Evolutionary conservation across 2,797 vertebrate species (phyloP), one percentile per base, ranked within the genome.

Genomic region (Vireo griseus): DNA sequence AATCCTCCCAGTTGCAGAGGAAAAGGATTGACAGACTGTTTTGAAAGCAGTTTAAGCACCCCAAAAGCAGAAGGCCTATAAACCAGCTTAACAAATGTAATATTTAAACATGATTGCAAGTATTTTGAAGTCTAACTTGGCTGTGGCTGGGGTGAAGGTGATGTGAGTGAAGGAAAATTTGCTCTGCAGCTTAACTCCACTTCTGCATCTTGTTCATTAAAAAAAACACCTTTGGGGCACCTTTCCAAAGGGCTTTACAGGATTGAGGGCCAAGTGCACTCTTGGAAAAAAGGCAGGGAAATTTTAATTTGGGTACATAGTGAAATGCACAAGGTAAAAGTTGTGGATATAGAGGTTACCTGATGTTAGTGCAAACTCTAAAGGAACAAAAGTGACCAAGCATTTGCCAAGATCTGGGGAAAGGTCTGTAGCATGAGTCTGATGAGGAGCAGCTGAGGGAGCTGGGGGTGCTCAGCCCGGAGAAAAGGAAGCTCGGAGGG

Each of bases 81-180:
- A 89, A 93, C 54, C 59, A 78, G 72, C 93, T 83, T 75, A 90
- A 81, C 35, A 63, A 79, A 63, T 47, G 66, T 21, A 72, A 76
- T 87, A 82, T 85, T 92, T 82, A 73, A 95, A 89, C 21, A 82
- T 62, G 55, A 69, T 26, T 90, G 73, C 37, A 73, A 31, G 35
- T 3, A 7, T 62, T 96, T 85, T 69, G 80, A 65, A 84, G 31
- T 40, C 48, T 54, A 3, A 40, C 47, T 75, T 85, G 47, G 74
- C 51, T 33, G 1, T 7, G 4, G 51, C 16, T 90, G 67, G 51
- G n/a, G 33, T 39, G n/a, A 42, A 83, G 59, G 42, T 62, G 83
- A 61, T 74, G 22, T 13, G 57, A 50, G 42, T 0, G 0, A 61
- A 81, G 83, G 35, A 65, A 84, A 86, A 86, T 40, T 61, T 92